These are phyloP conservation scores for Chionoecetes opilio DNA, from an alignment of 1,140 invertebrate genomes.

Conservation along the genomic window DNA sequence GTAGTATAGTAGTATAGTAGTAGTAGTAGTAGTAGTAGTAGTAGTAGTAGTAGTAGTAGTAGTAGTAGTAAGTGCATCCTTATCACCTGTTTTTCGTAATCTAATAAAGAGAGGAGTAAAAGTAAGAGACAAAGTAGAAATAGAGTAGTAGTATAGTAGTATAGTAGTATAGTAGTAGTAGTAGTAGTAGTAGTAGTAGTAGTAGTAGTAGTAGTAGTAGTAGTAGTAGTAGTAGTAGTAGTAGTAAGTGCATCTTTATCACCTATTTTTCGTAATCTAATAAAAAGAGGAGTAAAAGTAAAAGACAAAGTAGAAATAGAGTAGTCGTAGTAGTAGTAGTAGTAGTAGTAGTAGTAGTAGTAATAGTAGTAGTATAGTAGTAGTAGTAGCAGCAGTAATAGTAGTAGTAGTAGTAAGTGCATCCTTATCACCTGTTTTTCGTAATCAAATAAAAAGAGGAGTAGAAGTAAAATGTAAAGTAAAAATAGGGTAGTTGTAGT, in stretches of 20 bases:
- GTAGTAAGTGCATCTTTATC: neutral
- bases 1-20: conserved; percentile 25
- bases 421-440: too few relatives aligned
- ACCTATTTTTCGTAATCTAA: too few relatives aligned
- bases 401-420: too few relatives aligned
- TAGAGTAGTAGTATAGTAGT: neutral
- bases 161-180: conserved; percentile 30
- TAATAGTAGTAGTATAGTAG: conserved; percentile 5
- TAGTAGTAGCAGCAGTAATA: neutral
- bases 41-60: conserved; percentile 35
- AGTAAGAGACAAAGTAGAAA: conserved; percentile 14
- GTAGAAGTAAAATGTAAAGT: neutral
- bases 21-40: conserved; percentile 30
- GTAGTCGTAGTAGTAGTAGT: too few relatives aligned
- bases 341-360: conserved; percentile 5
- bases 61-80: neutral
- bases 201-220: conserved; percentile 29
- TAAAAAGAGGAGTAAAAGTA: too few relatives aligned
- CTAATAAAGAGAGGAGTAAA: neutral
- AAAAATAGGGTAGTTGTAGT: neutral
- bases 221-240: conserved; percentile 30
- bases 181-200: conserved; percentile 29
- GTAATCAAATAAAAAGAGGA: neutral
- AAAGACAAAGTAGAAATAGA: too few relatives aligned
- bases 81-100: too few relatives aligned